Percentiles rank a stretch among this genome's conserved stretches.
phyloP scores from a whole-genome alignment of 2,113 vertebrate genomes.

The Eulacestoma nigropectus region DNA sequence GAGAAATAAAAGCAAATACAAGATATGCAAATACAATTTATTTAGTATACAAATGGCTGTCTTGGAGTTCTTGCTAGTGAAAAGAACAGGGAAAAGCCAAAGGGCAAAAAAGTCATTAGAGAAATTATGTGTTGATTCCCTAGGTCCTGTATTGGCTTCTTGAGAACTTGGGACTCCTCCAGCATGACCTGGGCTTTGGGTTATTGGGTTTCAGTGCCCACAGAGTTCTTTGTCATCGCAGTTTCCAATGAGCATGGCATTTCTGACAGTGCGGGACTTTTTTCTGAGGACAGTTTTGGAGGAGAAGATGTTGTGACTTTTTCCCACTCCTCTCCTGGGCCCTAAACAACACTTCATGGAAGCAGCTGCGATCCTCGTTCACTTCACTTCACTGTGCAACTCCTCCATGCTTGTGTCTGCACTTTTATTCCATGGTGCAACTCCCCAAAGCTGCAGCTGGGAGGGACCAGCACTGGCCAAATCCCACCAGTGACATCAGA shows the following conservation, averaged over 20 bases:
- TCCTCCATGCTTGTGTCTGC: rapidly evolving
- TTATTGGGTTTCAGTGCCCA: background rate
- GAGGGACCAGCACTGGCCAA: background rate
- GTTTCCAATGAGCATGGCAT: background rate
- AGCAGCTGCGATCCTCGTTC: background rate
- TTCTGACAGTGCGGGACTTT: background rate
- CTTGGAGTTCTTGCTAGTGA: background rate
- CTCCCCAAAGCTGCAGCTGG: background rate
- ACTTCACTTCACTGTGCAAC: background rate
- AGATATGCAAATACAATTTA: background rate
- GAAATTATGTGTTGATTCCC: background rate
- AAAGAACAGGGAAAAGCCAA: background rate
- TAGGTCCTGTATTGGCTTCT: background rate
- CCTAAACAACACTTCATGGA: background rate
- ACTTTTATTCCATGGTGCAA: background rate
- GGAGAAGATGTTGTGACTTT: background rate
- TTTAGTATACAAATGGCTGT: background rate
- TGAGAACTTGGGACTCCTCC: background rate
- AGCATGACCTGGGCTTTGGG: background rate
- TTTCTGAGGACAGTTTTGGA: background rate
- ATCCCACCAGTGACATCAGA: background rate
- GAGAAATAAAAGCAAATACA: background rate
- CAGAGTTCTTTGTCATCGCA: background rate
- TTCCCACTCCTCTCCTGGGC: background rate
- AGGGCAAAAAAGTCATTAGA: background rate